Conservation (phyloP, 1,140 invertebrate genomes). For the Pararge aegeria region DNA sequence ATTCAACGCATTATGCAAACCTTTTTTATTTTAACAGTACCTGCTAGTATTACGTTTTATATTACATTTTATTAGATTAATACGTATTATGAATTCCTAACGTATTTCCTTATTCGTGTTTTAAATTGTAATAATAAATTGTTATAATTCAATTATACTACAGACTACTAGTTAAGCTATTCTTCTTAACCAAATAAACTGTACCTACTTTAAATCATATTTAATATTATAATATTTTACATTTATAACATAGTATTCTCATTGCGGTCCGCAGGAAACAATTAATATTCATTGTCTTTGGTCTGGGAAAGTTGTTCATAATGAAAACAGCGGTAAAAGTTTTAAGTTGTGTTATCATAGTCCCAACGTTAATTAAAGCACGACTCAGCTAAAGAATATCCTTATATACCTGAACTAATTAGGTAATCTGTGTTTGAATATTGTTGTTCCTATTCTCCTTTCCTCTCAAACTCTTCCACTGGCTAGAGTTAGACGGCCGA, state of each 20-base stretch:
- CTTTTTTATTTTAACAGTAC: too few species aligned
- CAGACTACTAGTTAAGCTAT: too few species aligned
- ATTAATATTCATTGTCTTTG: slow-evolving; percentile 6
- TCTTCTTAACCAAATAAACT: too few species aligned
- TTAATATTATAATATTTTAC: not conserved
- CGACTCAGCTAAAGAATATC: not conserved
- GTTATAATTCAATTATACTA: too few species aligned
- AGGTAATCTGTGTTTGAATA: too few species aligned
- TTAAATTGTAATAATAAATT: too few species aligned
- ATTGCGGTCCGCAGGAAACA: not conserved
- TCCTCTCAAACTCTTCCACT: too few species aligned
- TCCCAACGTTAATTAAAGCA: not conserved
- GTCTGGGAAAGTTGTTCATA: slow-evolving; percentile 5
- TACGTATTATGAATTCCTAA: not conserved
- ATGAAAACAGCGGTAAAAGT: not conserved
- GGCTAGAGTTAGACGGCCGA: too few species aligned
- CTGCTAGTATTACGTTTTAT: not conserved
- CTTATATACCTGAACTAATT: not conserved
- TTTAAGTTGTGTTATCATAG: not conserved
- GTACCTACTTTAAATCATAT: too few species aligned
- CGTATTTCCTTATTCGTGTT: too few species aligned
- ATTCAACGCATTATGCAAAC: too few species aligned
- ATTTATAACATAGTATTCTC: not conserved
- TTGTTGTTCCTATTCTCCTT: too few species aligned
- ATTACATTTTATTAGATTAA: not conserved